phyloP scores from a whole-genome alignment of 2,113 vertebrate species.

The Pelodiscus sinensis region DNA sequence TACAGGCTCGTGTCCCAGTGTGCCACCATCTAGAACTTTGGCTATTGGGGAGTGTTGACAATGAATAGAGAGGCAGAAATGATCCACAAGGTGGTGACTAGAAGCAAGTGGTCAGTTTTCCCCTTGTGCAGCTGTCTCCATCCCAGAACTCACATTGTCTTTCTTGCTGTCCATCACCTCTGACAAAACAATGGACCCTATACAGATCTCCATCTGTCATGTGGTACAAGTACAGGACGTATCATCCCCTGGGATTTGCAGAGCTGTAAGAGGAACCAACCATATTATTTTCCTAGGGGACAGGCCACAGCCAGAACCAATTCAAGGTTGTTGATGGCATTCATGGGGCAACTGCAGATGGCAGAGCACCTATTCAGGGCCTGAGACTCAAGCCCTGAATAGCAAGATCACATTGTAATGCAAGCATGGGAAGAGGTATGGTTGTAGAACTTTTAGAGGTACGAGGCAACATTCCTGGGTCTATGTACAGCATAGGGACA shows the following conservation, averaged over 20 bases:
- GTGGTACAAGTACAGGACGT: not conserved
- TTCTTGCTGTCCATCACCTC: not conserved
- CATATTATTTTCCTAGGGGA: not conserved
- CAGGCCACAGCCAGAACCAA: not conserved
- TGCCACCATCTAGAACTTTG: not conserved
- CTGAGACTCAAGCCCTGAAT: not conserved
- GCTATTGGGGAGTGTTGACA: not conserved
- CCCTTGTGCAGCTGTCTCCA: not conserved
- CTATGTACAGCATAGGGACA: not conserved
- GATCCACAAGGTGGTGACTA: not conserved
- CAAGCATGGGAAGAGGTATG: not conserved
- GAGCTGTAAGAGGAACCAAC: not conserved
- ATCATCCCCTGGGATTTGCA: not conserved
- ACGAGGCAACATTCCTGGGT: not conserved
- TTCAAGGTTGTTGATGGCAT: not conserved
- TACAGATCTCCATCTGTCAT: not conserved
- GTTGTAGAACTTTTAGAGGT: not conserved
- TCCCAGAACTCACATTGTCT: not conserved
- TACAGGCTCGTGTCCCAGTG: too few species aligned
- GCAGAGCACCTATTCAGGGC: not conserved
- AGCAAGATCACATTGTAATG: not conserved
- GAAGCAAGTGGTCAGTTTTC: not conserved
- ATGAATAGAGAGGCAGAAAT: not conserved
- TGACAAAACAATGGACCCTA: not conserved
- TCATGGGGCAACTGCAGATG: not conserved